A percentile compares a stretch with the other conserved stretches of the same genome.
Conservation (phyloP, 2,113 vertebrate species). For the Empidonax traillii region DNA sequence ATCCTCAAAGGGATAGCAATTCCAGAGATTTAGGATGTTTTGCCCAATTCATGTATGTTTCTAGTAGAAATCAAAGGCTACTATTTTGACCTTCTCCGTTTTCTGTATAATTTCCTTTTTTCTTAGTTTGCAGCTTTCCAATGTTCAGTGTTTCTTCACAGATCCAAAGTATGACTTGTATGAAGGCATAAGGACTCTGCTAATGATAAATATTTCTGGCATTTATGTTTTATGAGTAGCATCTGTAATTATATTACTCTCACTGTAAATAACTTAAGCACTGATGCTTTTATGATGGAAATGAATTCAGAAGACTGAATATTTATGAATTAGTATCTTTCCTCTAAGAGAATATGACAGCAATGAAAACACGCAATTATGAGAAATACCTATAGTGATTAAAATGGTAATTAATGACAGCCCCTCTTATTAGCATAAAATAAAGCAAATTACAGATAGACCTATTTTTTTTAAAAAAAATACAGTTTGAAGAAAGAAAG, state of each 20-base stretch:
- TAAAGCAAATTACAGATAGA: constrained; percentile 14
- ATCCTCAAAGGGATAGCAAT: not conserved
- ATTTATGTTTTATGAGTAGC: constrained; percentile 53
- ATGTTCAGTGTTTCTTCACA: not conserved
- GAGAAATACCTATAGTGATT: constrained; percentile 65
- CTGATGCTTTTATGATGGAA: constrained; percentile 68
- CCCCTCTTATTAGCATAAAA: constrained; percentile 53
- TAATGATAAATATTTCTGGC: constrained; percentile 56
- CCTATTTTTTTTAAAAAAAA: not conserved
- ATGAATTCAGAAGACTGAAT: constrained; percentile 56
- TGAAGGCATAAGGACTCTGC: not conserved
- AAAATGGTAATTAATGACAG: constrained; percentile 68
- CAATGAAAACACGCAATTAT: constrained; percentile 64
- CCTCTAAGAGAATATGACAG: constrained; percentile 47
- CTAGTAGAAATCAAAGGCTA: not conserved
- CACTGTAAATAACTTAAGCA: constrained; percentile 60
- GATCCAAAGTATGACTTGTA: not conserved
- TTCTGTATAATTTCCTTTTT: not conserved
- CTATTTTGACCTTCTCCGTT: not conserved
- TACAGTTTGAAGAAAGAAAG: not conserved
- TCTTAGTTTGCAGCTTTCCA: not conserved
- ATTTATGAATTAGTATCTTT: constrained; percentile 64
- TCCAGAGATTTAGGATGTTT: not conserved
- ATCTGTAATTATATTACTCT: constrained; percentile 60
- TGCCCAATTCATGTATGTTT: not conserved